Conservation (phyloP, 2,113 vertebrate species). For the Orcinus orca region DNA sequence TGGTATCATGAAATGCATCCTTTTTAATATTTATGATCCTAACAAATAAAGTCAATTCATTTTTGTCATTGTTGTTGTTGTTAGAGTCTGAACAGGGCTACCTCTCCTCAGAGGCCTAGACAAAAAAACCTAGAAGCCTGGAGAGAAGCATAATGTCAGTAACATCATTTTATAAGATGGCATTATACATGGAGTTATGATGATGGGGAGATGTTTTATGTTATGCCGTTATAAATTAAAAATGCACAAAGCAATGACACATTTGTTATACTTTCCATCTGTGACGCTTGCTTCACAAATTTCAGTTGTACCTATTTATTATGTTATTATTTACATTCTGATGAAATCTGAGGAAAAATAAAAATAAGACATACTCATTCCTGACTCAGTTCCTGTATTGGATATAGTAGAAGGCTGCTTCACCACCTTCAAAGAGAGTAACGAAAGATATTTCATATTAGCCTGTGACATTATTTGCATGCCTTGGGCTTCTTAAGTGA, state of each 20-base stretch:
- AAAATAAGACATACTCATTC: conserved; percentile 17
- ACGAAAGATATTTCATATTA: background rate
- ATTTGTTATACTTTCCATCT: conserved; percentile 62
- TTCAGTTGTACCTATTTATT: conserved; percentile 57
- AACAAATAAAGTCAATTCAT: conserved; percentile 65
- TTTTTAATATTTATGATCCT: conserved; percentile 69
- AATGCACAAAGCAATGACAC: conserved; percentile 51
- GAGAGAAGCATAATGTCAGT: conserved; percentile 50
- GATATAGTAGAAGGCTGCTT: background rate
- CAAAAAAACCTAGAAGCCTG: conserved; percentile 56
- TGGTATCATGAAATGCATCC: conserved; percentile 67
- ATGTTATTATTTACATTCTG: conserved; percentile 58
- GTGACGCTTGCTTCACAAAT: conserved; percentile 34
- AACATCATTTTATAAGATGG: conserved; percentile 54
- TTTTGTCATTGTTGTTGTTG: conserved; percentile 52
- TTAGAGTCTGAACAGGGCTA: background rate
- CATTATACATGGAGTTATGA: conserved; percentile 39
- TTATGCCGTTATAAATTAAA: conserved; percentile 59
- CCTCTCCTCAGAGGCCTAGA: conserved; percentile 23
- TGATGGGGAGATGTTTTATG: conserved; percentile 46
- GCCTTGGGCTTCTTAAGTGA: background rate
- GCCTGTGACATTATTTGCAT: background rate
- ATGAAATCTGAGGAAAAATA: conserved; percentile 47
- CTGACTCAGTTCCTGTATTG: background rate
- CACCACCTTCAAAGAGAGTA: background rate